Percentiles rank a stretch among this genome's conserved stretches.
Evolutionary conservation across 2,888 invertebrate species (phyloP).

Genomic region (Cantharis lateralis): DNA sequence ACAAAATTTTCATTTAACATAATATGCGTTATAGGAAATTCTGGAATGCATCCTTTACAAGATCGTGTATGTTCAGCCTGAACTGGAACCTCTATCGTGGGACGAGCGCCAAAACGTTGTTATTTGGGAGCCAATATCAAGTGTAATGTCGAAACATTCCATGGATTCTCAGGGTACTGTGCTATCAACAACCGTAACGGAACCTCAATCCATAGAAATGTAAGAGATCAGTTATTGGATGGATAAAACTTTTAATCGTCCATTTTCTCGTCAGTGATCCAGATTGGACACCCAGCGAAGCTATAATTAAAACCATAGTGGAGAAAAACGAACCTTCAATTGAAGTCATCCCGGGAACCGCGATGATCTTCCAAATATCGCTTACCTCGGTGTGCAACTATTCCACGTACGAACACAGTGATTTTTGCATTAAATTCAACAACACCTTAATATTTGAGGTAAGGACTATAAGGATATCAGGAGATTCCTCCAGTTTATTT

Average conservation of each 20-base stretch:
- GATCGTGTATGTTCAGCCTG: constrained; percentile 43
- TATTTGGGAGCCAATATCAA: constrained; percentile 41
- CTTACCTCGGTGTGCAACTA: constrained; percentile 61
- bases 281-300: background rate
- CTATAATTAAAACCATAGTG: constrained; percentile 39
- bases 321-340: constrained; percentile 49
- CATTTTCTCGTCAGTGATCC: background rate
- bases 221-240: background rate
- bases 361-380: constrained; percentile 55
- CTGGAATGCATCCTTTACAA: constrained; percentile 38
- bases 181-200: background rate
- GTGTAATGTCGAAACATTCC: background rate
- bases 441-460: constrained; percentile 64
- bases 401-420: constrained; percentile 56
- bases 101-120: constrained; percentile 55
- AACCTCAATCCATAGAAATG: background rate
- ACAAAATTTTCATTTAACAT: too few relatives aligned
- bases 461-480: constrained; percentile 4
- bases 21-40: constrained; percentile 36
- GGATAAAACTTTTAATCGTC: background rate
- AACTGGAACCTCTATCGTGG: constrained; percentile 48
- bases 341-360: constrained; percentile 41
- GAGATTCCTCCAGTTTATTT: background rate
- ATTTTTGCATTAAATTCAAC: constrained; percentile 56
- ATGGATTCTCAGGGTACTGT: background rate